Base-by-base conservation (phyloP, 2,888 invertebrate species). In the Quadroppia sp. region DNA sequence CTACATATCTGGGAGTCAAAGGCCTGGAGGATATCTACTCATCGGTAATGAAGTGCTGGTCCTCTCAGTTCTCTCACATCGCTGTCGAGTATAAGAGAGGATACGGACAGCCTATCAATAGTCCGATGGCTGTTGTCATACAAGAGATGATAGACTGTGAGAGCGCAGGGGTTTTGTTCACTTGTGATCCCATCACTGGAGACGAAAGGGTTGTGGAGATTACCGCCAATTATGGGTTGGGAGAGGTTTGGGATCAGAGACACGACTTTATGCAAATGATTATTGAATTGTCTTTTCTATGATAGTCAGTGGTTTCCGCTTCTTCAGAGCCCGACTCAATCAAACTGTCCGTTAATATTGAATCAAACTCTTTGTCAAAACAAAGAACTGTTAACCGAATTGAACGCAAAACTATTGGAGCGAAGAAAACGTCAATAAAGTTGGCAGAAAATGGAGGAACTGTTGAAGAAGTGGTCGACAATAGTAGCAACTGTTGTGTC, bases 191-290 rank as follows among this genome's bases (percentile, higher is more conserved):
- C 0, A 85, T 87, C 1, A 87, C 86, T 15, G 89, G 88, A 0
- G 88, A 90, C 82, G 88, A 89, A 0, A 83, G 86, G 2, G 80
- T 85, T 53, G 85, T 92, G 76, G 84, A 89, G 15, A 85, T 94
- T 78, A 90, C 90, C 15, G 89, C 91, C 3, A 90, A 91, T 82
- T 90, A 87, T 81, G 93, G 92, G 0, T 84, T 92, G 0, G 93
- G 92, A 75, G 89, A 79, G 74, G 61, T 67, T 45, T 36, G n/a
- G n/a, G n/a, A n/a, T n/a, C n/a, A n/a, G n/a, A n/a, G n/a, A n/a
- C n/a, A n/a, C n/a, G n/a, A n/a, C n/a, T n/a, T n/a, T 36, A 36
- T 36, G 36, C 9, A 36, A 36, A 7, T 36, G 36, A 36, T 7
- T 36, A 36, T 36, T 9, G 9, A 36, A 36, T 36, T 9, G 36